Evolutionary conservation across 2,888 invertebrate genomes (phyloP).

Genomic region (Dasysyrphus albostriatus): DNA sequence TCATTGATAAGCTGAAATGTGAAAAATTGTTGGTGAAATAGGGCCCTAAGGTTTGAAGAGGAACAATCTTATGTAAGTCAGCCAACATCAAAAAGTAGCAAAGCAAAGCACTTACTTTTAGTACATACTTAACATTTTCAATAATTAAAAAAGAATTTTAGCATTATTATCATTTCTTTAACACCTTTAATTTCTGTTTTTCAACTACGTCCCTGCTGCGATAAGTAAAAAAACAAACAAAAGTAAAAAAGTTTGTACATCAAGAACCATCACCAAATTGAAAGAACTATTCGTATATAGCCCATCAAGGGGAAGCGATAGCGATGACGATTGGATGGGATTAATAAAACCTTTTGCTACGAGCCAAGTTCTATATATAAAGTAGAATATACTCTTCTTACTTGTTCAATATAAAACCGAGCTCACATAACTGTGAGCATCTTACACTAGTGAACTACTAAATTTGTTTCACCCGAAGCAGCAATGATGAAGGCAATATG

Average conservation of each 20-base stretch:
- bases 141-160: too few relatives aligned
- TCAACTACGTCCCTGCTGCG: background rate
- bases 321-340: background rate
- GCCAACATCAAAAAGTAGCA: too few relatives aligned
- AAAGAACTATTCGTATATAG: slow-evolving; percentile 7
- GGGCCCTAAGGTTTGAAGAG: too few relatives aligned
- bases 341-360: slow-evolving; percentile 52
- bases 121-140: too few relatives aligned
- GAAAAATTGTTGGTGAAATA: too few relatives aligned
- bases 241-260: background rate
- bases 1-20: too few relatives aligned
- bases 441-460: slow-evolving; percentile 10
- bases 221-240: background rate
- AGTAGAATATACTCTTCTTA: background rate
- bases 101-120: too few relatives aligned
- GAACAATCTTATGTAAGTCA: too few relatives aligned
- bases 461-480: slow-evolving; percentile 44
- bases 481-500: slow-evolving; percentile 32
- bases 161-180: background rate
- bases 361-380: slow-evolving; percentile 9
- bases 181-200: background rate
- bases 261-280: slow-evolving; percentile 16
- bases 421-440: too few relatives aligned
- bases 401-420: slow-evolving; percentile 27
- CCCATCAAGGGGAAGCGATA: background rate